phyloP scores from a whole-genome alignment of 2,113 vertebrate genomes.

The Callocephalon fimbriatum region DNA sequence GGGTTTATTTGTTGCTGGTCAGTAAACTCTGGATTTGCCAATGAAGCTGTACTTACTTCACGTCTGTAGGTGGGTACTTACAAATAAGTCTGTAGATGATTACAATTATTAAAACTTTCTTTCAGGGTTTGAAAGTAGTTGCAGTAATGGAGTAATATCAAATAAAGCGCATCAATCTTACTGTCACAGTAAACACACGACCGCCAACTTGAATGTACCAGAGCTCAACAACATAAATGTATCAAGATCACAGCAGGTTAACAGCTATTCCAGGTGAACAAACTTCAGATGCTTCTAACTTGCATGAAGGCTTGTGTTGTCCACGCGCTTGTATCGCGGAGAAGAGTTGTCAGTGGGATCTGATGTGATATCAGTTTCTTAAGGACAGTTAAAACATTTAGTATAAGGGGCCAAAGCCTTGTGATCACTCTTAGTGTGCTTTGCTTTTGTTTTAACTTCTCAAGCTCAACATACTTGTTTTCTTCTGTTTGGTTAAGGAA shows the following conservation, averaged over 20 bases:
- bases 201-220: slow-evolving; percentile 82
- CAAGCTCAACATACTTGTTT: neutral
- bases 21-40: neutral
- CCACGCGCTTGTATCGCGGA: neutral
- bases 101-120: neutral
- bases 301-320: neutral
- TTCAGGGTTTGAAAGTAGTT: slow-evolving; percentile 91
- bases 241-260: slow-evolving; percentile 87
- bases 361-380: neutral
- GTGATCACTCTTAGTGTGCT: neutral
- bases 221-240: slow-evolving; percentile 94
- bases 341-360: neutral
- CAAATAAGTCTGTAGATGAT: neutral
- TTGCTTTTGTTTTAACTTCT: neutral
- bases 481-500: neutral
- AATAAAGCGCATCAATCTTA: slow-evolving; percentile 91
- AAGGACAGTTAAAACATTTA: neutral
- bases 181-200: slow-evolving; percentile 90
- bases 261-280: slow-evolving; percentile 86
- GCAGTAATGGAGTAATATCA: slow-evolving; percentile 95
- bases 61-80: neutral
- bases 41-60: neutral
- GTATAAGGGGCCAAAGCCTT: neutral
- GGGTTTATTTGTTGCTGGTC: neutral
- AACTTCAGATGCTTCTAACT: neutral